A percentile compares a stretch with the other conserved stretches of the same genome.
These are phyloP conservation scores for Eretmocerus hayati DNA, from an alignment of 2,888 invertebrate species.

Conservation along the genomic window DNA sequence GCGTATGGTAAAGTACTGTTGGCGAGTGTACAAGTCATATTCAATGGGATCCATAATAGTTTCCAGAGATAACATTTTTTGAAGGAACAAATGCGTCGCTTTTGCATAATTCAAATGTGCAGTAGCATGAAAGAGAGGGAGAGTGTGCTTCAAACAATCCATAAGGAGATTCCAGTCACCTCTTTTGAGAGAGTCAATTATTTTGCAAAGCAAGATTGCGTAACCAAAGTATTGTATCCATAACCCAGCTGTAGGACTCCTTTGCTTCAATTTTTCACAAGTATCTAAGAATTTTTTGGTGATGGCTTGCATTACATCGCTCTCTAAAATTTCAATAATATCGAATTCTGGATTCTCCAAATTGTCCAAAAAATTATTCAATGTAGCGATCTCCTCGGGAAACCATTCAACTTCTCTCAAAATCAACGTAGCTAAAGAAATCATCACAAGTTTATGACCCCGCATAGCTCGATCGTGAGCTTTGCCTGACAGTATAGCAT, in stretches of 20 bases:
- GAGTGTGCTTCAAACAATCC: constrained; percentile 28
- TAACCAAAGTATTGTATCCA: constrained; percentile 31
- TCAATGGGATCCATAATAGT: constrained; percentile 2
- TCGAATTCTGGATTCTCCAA: too few species aligned
- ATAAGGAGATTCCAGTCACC: constrained; percentile 35
- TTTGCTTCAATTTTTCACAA: too few species aligned
- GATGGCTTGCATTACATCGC: background rate
- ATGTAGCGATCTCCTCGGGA: too few species aligned
- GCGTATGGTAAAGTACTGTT: background rate
- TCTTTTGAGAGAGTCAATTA: constrained; percentile 32
- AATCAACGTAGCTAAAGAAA: background rate
- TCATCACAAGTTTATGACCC: background rate
- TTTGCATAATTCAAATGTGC: constrained; percentile 40
- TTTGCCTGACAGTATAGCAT: background rate
- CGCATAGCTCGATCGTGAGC: background rate
- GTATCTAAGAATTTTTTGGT: too few species aligned
- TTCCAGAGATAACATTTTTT: constrained; percentile 38
- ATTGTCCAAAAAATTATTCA: too few species aligned
- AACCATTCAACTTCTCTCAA: too few species aligned
- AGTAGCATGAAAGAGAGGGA: constrained; percentile 38
- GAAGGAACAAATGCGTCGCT: constrained; percentile 36
- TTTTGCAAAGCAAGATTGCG: constrained; percentile 29
- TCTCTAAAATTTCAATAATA: background rate
- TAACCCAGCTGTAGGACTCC: constrained; percentile 25
- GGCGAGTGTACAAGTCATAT: background rate